Evolutionary conservation across 1,140 invertebrate genomes (phyloP).

Genomic region (Archegozetes longisetosus): DNA sequence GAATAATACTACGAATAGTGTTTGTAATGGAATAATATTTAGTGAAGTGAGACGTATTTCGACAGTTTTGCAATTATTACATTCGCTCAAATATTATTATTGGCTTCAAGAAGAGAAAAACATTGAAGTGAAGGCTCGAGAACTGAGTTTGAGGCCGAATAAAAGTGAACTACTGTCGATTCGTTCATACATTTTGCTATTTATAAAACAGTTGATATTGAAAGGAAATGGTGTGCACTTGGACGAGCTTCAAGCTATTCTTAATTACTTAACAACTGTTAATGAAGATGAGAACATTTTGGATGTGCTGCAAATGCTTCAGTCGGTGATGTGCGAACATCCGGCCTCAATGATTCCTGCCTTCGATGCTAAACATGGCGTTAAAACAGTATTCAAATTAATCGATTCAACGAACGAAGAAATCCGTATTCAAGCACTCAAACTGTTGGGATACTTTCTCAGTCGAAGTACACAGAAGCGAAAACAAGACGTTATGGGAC

Average conservation of each 20-base stretch:
- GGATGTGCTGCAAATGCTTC: constrained; percentile 91
- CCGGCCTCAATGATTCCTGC: constrained; percentile 96
- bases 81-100: constrained; percentile 97
- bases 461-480: constrained; percentile 47
- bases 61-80: constrained; percentile 92
- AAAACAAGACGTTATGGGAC: constrained; percentile 96
- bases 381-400: constrained; percentile 90
- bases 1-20: not conserved
- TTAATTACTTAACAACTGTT: constrained; percentile 94
- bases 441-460: constrained; percentile 56
- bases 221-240: constrained; percentile 88
- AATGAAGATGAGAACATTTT: constrained; percentile 96
- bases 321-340: constrained; percentile 92
- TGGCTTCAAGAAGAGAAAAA: constrained; percentile 52
- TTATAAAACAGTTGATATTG: constrained; percentile 90
- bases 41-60: constrained; percentile 88
- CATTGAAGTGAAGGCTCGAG: constrained; percentile 4
- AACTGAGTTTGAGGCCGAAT: constrained; percentile 43
- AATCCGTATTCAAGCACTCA: constrained; percentile 84
- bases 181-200: constrained; percentile 82
- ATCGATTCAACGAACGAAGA: constrained; percentile 84
- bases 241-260: constrained; percentile 92
- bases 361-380: constrained; percentile 91
- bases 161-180: constrained; percentile 87
- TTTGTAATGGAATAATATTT: constrained; percentile 45